phyloP scores from a whole-genome alignment of 2,113 vertebrate species.

The Rhadina sibilatrix region DNA sequence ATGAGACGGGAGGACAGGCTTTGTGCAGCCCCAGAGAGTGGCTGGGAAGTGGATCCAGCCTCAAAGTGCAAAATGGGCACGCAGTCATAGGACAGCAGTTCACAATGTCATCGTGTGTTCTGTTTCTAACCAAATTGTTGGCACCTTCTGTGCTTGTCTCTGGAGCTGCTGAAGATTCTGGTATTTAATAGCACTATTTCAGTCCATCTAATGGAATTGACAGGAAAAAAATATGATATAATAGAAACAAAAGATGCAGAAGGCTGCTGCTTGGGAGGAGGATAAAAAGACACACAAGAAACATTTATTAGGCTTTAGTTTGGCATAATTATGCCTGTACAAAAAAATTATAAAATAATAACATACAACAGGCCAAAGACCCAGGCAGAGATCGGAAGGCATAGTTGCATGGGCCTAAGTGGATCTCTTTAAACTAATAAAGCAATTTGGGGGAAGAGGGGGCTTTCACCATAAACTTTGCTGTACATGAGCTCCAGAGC shows the following conservation, averaged over 20 bases:
- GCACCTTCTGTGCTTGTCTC: background rate
- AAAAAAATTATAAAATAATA: background rate
- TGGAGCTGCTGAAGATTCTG: background rate
- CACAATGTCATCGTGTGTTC: rapidly evolving
- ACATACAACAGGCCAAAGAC: background rate
- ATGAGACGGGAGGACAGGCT: background rate
- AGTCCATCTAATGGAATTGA: background rate
- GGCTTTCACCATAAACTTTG: background rate
- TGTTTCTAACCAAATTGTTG: background rate
- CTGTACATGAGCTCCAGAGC: background rate
- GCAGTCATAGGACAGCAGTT: background rate
- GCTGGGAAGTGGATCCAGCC: rapidly evolving
- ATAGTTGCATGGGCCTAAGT: background rate
- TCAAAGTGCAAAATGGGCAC: background rate
- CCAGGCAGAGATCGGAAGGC: background rate
- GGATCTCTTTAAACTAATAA: background rate
- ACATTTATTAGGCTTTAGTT: background rate
- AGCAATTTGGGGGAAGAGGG: background rate
- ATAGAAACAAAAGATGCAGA: background rate
- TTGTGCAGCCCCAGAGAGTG: background rate
- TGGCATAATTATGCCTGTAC: background rate
- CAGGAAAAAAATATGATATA: background rate
- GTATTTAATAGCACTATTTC: background rate
- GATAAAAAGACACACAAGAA: background rate
- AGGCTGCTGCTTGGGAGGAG: background rate